A percentile compares a stretch with the other conserved stretches of the same genome.
These are phyloP conservation scores for Cyrtodaria siliqua DNA, from an alignment of 2,888 invertebrate genomes.

Conservation along the genomic window DNA sequence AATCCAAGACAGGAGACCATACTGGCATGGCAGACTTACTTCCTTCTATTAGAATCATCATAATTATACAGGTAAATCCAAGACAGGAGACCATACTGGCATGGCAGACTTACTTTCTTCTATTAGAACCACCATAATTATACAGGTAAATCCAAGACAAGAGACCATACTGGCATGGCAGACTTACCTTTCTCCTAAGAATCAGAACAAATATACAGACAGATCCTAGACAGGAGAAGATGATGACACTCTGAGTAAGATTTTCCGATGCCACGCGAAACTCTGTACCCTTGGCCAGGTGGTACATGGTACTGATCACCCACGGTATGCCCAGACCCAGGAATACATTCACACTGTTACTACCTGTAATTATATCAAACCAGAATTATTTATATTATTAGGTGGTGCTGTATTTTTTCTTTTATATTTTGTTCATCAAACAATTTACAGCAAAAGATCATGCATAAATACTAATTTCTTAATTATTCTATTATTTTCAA, in stretches of 20 bases:
- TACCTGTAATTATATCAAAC: too few relatives aligned
- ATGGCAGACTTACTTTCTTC: too few relatives aligned
- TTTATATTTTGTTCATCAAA: too few relatives aligned
- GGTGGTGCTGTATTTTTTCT: too few relatives aligned
- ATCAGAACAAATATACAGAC: conserved; percentile 78
- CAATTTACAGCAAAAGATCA: too few relatives aligned
- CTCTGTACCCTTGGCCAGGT: conserved; percentile 63
- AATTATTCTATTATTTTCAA: too few relatives aligned
- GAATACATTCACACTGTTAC: conserved; percentile 85
- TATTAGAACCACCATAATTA: conserved; percentile 77
- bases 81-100: too few relatives aligned
- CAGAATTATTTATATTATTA: too few relatives aligned
- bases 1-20: too few relatives aligned
- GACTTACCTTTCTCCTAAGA: conserved; percentile 80
- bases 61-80: neutral
- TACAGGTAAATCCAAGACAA: too few relatives aligned
- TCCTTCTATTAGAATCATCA: neutral
- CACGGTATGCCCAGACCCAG: conserved; percentile 84
- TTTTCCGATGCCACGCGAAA: conserved; percentile 77
- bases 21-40: too few relatives aligned
- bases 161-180: conserved; percentile 79
- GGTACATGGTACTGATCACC: conserved; percentile 82
- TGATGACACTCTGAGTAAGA: conserved; percentile 80
- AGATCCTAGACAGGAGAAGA: conserved; percentile 78
- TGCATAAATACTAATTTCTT: too few relatives aligned